phyloP scores from a whole-genome alignment of 2,888 invertebrate genomes.

The Megaustenia siamemsis region DNA sequence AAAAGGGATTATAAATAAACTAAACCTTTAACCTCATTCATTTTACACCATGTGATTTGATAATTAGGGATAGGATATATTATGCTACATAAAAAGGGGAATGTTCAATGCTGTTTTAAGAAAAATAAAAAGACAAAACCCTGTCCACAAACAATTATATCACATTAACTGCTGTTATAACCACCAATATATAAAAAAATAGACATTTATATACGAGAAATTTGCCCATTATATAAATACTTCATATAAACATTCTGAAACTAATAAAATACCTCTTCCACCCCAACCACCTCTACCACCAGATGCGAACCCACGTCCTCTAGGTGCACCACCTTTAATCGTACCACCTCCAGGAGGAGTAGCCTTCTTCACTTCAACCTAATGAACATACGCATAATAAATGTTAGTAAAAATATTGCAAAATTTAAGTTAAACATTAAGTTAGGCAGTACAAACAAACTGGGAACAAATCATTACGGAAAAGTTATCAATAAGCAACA shows the following conservation, averaged over 20 bases:
- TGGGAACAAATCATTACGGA: slow-evolving; percentile 34
- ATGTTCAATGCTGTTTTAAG: too few species aligned
- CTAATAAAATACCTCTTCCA: slow-evolving; percentile 56
- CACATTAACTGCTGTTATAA: background rate
- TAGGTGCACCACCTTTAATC: slow-evolving; percentile 62
- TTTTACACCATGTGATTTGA: too few species aligned
- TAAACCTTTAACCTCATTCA: too few species aligned
- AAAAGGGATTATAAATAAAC: too few species aligned
- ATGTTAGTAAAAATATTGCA: slow-evolving; percentile 34
- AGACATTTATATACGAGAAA: too few species aligned
- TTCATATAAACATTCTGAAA: too few species aligned
- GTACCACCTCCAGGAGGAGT: slow-evolving; percentile 84
- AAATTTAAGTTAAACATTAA: too few species aligned
- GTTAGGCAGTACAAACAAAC: slow-evolving; percentile 35
- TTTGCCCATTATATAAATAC: too few species aligned
- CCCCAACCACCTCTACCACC: slow-evolving; percentile 70
- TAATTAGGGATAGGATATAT: too few species aligned
- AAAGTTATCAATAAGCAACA: background rate
- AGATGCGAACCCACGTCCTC: slow-evolving; percentile 66
- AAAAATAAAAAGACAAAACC: too few species aligned
- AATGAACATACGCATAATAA: background rate
- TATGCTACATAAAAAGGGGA: too few species aligned
- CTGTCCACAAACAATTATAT: background rate
- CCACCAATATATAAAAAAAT: too few species aligned
- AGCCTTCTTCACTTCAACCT: slow-evolving; percentile 92